Percentiles rank a stretch among this genome's conserved stretches.
Evolutionary conservation across 64 coral and sea anemone genomes (phyloP).

Genomic region (Montipora capricornis): DNA sequence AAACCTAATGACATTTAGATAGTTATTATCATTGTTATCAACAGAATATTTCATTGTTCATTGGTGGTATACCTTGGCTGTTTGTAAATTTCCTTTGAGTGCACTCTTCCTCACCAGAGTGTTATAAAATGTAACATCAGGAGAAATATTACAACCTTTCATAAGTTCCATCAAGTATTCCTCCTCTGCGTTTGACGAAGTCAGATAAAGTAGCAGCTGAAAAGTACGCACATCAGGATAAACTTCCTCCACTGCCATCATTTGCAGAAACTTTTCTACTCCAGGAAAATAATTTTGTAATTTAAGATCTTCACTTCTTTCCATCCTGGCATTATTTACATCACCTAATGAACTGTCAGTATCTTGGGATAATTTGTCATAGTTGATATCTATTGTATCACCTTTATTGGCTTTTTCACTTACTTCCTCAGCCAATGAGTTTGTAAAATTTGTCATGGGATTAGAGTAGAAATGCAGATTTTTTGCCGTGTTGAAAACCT

Average conservation of each 20-base stretch:
- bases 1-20: background rate
- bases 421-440: background rate
- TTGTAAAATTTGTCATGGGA: background rate
- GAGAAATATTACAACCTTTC: constrained; percentile 70
- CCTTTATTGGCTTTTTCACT: background rate
- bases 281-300: constrained; percentile 58
- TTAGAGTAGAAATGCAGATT: background rate
- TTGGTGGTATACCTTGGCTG: constrained; percentile 59
- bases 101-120: constrained; percentile 76
- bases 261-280: constrained; percentile 73
- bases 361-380: background rate
- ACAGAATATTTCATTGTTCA: background rate
- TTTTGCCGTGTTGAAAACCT: constrained; percentile 5
- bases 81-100: constrained; percentile 21
- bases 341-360: background rate
- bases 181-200: constrained; percentile 64
- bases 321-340: background rate
- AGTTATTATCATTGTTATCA: background rate
- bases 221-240: constrained; percentile 86
- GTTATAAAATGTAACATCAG: constrained; percentile 85
- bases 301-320: background rate
- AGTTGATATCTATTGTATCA: too few species aligned
- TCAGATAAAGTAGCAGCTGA: constrained; percentile 79
- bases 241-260: constrained; percentile 85
- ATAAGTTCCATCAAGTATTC: constrained; percentile 75